phyloP scores from a whole-genome alignment of 2,888 invertebrate species.

The Caenorhabditis sinica region DNA sequence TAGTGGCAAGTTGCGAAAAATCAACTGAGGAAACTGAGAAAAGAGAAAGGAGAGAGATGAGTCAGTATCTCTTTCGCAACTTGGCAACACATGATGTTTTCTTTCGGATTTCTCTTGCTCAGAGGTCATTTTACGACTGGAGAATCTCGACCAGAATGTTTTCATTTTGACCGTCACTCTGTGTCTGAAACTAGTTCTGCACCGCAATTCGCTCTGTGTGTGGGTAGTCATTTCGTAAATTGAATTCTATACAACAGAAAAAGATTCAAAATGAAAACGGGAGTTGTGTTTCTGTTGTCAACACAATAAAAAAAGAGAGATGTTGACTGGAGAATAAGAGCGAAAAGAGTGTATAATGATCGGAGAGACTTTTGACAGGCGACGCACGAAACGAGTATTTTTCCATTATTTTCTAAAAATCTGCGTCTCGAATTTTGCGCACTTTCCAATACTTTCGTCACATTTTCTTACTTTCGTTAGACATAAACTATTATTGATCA shows the following conservation, averaged over 20 bases:
- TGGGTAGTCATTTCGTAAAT: neutral
- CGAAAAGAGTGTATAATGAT: slow-evolving; percentile 39
- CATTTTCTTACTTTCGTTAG: slow-evolving; percentile 47
- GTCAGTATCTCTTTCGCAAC: slow-evolving; percentile 7
- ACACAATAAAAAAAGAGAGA: slow-evolving; percentile 40
- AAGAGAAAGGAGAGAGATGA: slow-evolving; percentile 4
- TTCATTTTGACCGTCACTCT: neutral
- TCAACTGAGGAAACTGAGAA: neutral
- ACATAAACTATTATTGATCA: slow-evolving; percentile 24
- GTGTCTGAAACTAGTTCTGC: slow-evolving; percentile 19
- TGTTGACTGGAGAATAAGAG: neutral
- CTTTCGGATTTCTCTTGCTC: neutral
- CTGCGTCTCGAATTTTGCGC: slow-evolving; percentile 55
- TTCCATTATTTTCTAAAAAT: slow-evolving; percentile 31
- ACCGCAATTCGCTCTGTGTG: neutral
- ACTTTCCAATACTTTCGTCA: slow-evolving; percentile 33
- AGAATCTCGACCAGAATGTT: neutral
- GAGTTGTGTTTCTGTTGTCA: slow-evolving; percentile 44
- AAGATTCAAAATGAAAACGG: slow-evolving; percentile 41
- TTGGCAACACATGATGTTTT: neutral
- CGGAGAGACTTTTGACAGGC: slow-evolving; percentile 42
- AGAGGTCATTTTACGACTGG: neutral
- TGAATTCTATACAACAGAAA: slow-evolving; percentile 41
- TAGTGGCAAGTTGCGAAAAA: slow-evolving; percentile 2
- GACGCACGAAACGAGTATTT: slow-evolving; percentile 53